Evolutionary conservation across 2,113 vertebrate species (phyloP), one percentile per base, ranked within the genome.

Genomic region (Sturnira hondurensis): DNA sequence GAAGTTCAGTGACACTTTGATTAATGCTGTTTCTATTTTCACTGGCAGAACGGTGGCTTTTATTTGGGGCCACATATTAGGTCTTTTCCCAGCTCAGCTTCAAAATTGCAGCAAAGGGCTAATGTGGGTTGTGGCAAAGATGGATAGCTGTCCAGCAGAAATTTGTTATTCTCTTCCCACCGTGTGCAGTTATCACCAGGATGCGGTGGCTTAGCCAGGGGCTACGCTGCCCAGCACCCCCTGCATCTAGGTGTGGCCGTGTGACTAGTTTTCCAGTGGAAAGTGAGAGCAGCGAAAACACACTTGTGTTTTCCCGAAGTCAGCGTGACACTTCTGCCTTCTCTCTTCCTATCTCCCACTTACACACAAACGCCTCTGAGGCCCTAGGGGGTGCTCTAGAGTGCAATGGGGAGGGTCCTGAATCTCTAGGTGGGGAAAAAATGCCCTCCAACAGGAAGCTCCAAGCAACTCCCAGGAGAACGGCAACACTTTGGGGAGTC

Each of bases 1-100:
- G 78, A 71, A 95, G 24, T 94, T 90, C 63, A 74, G 33, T 94
- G 96, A 94, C 90, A 96, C 50, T 91, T 96, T 95, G 88, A 96
- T 97, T 88, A 96, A 97, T 92, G 85, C 14, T 76, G 74, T 90
- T 83, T 22, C 54, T 86, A 19, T 89, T 96, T 96, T 91, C 67
- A 78, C n/a, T 89, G 92, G 87, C 86, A 93, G 82, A 86, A 45
- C 10, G 52, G 82, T 52, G 78, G 89, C 61, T 93, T 95, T 94
- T 90, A 78, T 81, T n/a, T 65, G 81, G 68, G 83, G 26, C 43
- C 31, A 65, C 82, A 33, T 26, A 4, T 56, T 91, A 86, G 54
- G n/a, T 68, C 56, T 84, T 94, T 83, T 22, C 68, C 58, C 17
- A 81, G 86, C 81, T 97, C 50, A 86, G 83, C 24, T 86, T 91